Base-by-base conservation (phyloP, 2,113 vertebrate genomes). In the Chloropsis hardwickii region DNA sequence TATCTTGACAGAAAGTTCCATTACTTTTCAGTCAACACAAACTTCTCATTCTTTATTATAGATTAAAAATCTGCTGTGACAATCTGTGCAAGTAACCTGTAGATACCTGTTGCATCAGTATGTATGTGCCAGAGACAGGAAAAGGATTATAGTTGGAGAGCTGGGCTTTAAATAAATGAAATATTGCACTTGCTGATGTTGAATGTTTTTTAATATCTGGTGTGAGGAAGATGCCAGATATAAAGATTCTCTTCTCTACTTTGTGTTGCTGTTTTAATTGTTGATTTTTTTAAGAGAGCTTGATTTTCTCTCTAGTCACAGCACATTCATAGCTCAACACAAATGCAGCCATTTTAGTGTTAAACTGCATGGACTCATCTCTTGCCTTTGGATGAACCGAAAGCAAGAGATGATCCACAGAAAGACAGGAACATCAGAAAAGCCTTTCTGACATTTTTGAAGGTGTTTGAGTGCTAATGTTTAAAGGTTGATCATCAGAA, bases 1-100 rank as follows among this genome's bases (percentile, higher is more conserved):
- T 98, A 98, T 98, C 98, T 98, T 98, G 98, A 98, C 93, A 97
- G 95, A 97, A 98, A 98, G 94, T 98, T 99, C 98, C 97, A 98
- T 98, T 98, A 97, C 74, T 97, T 98, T 97, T 96, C 89, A 92
- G 78, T 91, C 76, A 84, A 95, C 90, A 56, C 42, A 97, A 97
- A 96, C 91, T 97, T 97, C 88, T 95, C 25, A 64, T 96, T 97
- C 95, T 96, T 97, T 94, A 84, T 95, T 96, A 96, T 66, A 95
- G 94, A 96, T 97, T 95, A 94, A 97, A 98, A 97, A 94, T 96
- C 66, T 90, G 64, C 66, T 29, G 48, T 97, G 91, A 86, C 58
- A 95, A 54, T 88, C 54, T 87, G 70, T 95, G 64, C 91, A 95
- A 94, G 84, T 90, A 95, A 96, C 90, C 80, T 90, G 42, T 81